Percentiles rank a stretch among this genome's conserved stretches.
Evolutionary conservation across 92 coral and sea anemone genomes (phyloP).

Genomic region (Bergia puertoricense): DNA sequence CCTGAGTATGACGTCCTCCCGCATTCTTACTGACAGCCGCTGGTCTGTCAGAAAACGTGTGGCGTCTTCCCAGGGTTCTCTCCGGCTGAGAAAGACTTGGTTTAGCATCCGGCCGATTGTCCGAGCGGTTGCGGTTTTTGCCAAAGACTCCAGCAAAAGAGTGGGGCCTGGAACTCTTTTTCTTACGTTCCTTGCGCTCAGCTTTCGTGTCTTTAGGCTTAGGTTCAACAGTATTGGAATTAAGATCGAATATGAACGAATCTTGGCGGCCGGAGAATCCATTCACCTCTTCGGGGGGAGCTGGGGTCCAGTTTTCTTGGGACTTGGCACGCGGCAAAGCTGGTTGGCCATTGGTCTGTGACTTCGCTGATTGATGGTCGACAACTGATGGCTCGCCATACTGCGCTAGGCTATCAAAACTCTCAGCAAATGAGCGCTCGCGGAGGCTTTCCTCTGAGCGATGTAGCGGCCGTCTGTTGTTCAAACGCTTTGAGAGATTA

Average conservation of each 20-base stretch:
- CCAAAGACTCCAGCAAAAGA: constrained; percentile 7
- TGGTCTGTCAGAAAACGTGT: constrained; percentile 20
- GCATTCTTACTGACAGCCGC: neutral
- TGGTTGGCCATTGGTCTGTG: neutral
- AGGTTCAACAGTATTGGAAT: neutral
- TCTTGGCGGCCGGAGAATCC: neutral
- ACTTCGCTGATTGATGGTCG: neutral
- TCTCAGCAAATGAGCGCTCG: neutral
- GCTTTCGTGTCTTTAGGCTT: neutral
- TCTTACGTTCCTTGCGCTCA: constrained; percentile 6
- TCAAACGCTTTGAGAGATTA: neutral
- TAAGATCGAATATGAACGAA: neutral
- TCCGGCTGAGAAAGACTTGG: neutral
- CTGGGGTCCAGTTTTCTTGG: neutral
- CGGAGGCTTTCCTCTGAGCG: constrained; percentile 19
- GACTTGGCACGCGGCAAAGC: constrained; percentile 19
- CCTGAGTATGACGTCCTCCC: neutral
- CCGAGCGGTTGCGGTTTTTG: neutral
- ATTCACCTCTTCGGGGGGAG: neutral
- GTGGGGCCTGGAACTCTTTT: constrained; percentile 13
- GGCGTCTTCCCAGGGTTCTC: constrained; percentile 9
- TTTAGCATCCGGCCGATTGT: neutral
- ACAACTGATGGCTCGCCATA: neutral
- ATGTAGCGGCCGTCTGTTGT: neutral
- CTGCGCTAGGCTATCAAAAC: neutral